phyloP scores from a whole-genome alignment of 2,797 vertebrate species.

The Vultur gryphus region DNA sequence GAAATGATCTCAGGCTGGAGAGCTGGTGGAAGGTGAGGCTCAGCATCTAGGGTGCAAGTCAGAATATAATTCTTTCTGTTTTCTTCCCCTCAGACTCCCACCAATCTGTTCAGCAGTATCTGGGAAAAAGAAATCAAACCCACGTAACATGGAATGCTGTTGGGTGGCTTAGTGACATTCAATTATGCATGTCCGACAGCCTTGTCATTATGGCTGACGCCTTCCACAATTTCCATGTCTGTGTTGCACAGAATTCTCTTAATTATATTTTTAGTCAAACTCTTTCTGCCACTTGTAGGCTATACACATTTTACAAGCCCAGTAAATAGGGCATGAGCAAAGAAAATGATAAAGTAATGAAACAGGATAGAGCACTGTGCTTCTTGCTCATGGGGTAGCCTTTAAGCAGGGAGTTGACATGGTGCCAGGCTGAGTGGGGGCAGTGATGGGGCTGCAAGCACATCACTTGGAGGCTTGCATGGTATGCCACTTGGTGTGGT shows the following conservation, averaged over 20 bases:
- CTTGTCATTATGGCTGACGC: neutral
- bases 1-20: neutral
- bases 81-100: neutral
- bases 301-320: neutral
- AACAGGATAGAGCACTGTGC: neutral
- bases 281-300: neutral
- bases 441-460: neutral
- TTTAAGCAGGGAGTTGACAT: neutral
- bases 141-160: neutral
- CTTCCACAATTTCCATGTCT: neutral
- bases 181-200: neutral
- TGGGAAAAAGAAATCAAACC: neutral
- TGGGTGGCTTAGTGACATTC: neutral
- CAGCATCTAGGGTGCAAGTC: neutral
- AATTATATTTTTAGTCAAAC: neutral
- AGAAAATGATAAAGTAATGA: neutral
- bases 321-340: neutral
- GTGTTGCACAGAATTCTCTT: neutral
- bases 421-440: neutral
- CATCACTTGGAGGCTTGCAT: neutral
- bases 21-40: neutral
- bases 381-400: neutral
- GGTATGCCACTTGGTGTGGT: neutral
- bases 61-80: neutral
- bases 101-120: neutral